Conservation (phyloP, 2,113 vertebrate genomes). For the Heteronetta atricapilla region DNA sequence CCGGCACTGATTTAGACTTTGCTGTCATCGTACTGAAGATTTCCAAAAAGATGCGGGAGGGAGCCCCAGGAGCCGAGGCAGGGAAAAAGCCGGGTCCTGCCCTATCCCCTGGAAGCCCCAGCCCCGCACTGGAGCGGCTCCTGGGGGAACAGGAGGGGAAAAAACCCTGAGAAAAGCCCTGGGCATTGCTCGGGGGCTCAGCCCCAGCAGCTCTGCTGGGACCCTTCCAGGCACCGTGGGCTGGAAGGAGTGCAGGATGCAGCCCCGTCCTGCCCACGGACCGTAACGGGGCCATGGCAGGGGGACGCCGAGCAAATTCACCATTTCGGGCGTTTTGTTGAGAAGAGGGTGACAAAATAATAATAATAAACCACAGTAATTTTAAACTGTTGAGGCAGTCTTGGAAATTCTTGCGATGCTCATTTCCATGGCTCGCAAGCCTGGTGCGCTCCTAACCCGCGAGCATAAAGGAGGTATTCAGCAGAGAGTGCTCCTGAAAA, state of each 20-base stretch:
- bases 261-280: accelerated
- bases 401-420: background rate
- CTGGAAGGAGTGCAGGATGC: accelerated
- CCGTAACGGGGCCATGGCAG: accelerated
- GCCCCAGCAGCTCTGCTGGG: background rate
- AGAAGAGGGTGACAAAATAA: background rate
- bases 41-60: background rate
- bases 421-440: conserved; percentile 70
- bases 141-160: too few relatives aligned
- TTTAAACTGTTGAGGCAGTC: background rate
- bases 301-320: background rate
- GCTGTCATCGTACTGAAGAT: background rate
- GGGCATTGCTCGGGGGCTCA: background rate
- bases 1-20: background rate
- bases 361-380: background rate
- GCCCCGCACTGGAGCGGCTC: too few relatives aligned
- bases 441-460: conserved; percentile 74
- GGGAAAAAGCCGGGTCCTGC: background rate
- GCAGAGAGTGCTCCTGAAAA: conserved; percentile 89
- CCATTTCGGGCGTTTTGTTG: background rate
- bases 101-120: too few relatives aligned
- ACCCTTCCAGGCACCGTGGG: background rate
- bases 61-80: background rate
- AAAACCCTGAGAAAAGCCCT: background rate
- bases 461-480: conserved; percentile 87